Conservation (phyloP, 2,888 invertebrate genomes). For the Tribolium freemani region DNA sequence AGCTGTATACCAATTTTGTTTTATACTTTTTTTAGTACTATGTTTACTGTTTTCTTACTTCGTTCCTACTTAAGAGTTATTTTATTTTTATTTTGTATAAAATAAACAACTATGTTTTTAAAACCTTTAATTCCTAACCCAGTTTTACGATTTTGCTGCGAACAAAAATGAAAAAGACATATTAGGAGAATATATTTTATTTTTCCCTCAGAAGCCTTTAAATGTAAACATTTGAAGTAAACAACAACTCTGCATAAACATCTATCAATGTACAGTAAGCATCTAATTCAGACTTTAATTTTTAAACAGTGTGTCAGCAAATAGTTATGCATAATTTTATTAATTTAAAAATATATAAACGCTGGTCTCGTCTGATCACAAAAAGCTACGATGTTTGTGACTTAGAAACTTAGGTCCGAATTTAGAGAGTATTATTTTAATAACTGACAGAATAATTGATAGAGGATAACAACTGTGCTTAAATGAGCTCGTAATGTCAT, state of each 20-base stretch:
- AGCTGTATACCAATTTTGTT: no score
- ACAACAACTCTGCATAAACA: conserved; percentile 31
- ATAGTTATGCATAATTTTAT: not conserved
- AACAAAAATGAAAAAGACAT: not conserved
- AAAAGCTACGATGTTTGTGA: not conserved
- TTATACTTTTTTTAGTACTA: no score
- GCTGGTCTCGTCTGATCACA: not conserved
- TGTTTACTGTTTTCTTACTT: no score
- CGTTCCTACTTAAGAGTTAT: no score
- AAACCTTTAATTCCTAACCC: no score
- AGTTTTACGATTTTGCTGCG: not conserved
- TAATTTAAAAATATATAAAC: not conserved
- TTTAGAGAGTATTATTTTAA: not conserved
- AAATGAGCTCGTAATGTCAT: not conserved
- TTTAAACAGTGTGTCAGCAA: conserved; percentile 6
- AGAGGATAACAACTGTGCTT: not conserved
- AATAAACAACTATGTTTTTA: no score
- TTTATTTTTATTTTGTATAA: no score
- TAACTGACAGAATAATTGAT: not conserved
- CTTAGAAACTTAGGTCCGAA: not conserved
- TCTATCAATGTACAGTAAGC: conserved; percentile 25
- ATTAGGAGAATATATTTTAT: conserved; percentile 36
- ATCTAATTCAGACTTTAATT: conserved; percentile 31
- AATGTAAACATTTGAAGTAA: conserved; percentile 31
- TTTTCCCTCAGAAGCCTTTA: conserved; percentile 26